Conservation (phyloP, 1,140 invertebrate species). For the Neuroterus valhalla region DNA sequence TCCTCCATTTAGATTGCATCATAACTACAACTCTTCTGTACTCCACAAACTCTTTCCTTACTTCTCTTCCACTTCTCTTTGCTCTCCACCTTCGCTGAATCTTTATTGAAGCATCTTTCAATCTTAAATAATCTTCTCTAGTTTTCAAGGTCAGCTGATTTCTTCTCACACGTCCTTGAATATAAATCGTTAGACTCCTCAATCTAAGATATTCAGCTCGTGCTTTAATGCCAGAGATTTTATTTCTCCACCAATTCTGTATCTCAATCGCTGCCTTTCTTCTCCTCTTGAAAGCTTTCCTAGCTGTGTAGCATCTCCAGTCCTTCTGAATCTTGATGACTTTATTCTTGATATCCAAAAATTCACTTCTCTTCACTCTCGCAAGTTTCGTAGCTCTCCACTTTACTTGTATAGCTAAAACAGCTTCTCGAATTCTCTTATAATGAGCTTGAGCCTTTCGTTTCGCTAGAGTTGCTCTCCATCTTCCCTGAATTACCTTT, state of each 20-base stretch:
- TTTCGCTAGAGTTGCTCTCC: conserved; percentile 43
- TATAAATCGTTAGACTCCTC: neutral
- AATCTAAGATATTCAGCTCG: conserved; percentile 37
- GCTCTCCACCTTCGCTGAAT: conserved; percentile 48
- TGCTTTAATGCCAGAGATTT: neutral
- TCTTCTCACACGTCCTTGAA: neutral
- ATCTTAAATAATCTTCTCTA: conserved; percentile 15
- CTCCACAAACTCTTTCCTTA: conserved; percentile 29
- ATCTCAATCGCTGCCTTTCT: conserved; percentile 39
- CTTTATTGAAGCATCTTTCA: neutral
- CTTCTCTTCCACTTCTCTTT: neutral
- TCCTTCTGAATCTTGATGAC: conserved; percentile 49
- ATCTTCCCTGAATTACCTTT: conserved; percentile 52
- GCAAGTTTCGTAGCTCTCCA: conserved; percentile 39
- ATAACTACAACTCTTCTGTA: neutral
- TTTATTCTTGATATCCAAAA: conserved; percentile 37
- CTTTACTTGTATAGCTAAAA: conserved; percentile 47
- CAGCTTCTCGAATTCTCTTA: conserved; percentile 46
- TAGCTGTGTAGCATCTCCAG: conserved; percentile 33
- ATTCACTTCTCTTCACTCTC: conserved; percentile 34
- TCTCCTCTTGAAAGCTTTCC: conserved; percentile 19
- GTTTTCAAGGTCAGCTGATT: neutral
- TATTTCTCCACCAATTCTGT: conserved; percentile 41
- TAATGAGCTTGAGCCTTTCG: conserved; percentile 46
- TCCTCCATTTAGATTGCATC: conserved; percentile 49